These are phyloP conservation scores for Dipodomys merriami DNA, from an alignment of 2,113 vertebrate species.

Conservation along the genomic window DNA sequence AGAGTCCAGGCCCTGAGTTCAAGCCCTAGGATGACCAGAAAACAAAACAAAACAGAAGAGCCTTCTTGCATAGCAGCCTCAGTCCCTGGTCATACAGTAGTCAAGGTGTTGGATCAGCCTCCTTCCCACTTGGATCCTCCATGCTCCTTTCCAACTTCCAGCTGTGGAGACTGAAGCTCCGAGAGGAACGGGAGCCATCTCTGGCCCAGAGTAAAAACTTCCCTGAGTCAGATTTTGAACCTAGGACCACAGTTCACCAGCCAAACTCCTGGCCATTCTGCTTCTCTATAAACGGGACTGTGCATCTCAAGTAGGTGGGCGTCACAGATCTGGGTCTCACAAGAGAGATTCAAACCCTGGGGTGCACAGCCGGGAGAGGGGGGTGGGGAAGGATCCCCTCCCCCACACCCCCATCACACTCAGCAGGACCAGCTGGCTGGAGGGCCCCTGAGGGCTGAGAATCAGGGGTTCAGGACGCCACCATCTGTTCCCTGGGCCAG, in stretches of 20 bases:
- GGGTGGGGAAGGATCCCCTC: too few relatives aligned
- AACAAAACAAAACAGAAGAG: too few relatives aligned
- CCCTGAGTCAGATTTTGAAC: background rate
- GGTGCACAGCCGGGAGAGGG: background rate
- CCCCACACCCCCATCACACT: background rate
- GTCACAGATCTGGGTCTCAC: background rate
- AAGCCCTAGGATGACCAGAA: too few relatives aligned
- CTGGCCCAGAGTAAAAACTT: background rate
- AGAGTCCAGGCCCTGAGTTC: too few relatives aligned
- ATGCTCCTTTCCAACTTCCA: background rate
- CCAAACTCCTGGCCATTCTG: background rate
- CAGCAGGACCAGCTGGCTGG: conserved; percentile 59
- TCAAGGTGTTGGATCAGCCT: too few relatives aligned
- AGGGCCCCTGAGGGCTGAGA: conserved; percentile 13
- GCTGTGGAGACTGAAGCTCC: background rate
- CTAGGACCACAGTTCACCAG: background rate
- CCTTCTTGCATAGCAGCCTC: too few relatives aligned
- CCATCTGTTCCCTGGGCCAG: conserved; percentile 59
- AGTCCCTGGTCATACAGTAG: too few relatives aligned
- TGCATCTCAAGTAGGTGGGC: background rate
- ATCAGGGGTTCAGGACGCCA: background rate
- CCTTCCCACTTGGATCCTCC: background rate
- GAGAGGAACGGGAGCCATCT: background rate
- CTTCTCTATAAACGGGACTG: background rate
- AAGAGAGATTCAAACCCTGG: background rate